These are phyloP conservation scores for Anguilla japonica DNA, from an alignment of 2,113 vertebrate species.

Conservation along the genomic window DNA sequence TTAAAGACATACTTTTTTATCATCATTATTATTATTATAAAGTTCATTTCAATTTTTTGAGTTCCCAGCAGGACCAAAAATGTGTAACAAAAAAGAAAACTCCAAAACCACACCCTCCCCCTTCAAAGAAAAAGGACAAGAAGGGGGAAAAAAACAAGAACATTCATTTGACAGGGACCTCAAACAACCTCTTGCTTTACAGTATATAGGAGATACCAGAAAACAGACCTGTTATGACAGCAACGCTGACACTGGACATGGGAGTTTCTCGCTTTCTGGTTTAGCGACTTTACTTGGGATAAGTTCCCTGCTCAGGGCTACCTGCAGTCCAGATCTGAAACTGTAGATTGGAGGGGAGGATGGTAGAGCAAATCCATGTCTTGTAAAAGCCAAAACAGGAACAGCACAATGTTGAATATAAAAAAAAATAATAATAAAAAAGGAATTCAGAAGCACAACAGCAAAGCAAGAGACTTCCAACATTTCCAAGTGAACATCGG, in stretches of 20 bases:
- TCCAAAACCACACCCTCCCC: neutral
- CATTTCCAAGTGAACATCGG: neutral
- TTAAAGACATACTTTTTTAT: neutral
- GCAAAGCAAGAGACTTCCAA: neutral
- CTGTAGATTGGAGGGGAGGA: neutral
- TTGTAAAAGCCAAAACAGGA: neutral
- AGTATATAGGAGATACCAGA: conserved; percentile 6
- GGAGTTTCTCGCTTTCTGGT: neutral
- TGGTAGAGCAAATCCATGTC: neutral
- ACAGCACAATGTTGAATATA: neutral
- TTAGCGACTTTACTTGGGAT: neutral
- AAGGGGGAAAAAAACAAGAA: neutral
- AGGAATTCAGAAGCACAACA: neutral
- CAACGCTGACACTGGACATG: neutral
- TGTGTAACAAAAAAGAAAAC: conserved; percentile 8
- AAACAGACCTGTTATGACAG: neutral
- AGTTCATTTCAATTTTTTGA: conserved; percentile 27
- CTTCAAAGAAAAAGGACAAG: conserved; percentile 9
- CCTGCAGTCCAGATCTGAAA: neutral
- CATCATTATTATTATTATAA: conserved; percentile 23
- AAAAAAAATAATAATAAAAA: neutral
- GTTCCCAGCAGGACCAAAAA: conserved; percentile 23
- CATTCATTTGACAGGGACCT: neutral
- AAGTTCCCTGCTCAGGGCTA: neutral
- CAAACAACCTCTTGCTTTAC: neutral